Evolutionary conservation across 2,113 vertebrate genomes (phyloP).

Genomic region (Emberiza fucata): DNA sequence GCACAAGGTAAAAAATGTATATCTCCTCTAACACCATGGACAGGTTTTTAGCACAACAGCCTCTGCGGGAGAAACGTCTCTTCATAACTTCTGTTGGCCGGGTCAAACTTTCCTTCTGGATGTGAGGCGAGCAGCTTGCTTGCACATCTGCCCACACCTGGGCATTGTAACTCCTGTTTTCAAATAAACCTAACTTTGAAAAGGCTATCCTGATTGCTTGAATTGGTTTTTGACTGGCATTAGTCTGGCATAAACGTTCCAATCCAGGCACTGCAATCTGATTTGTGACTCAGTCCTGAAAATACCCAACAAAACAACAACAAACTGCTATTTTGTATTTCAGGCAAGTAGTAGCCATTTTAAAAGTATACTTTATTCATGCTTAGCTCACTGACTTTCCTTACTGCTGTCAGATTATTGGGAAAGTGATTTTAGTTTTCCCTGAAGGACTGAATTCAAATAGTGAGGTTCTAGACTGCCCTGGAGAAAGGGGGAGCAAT

Average conservation of each 20-base stretch:
- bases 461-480: background rate
- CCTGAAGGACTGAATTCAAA: background rate
- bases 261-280: background rate
- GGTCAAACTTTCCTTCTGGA: background rate
- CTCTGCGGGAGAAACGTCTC: background rate
- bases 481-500: background rate
- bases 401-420: background rate
- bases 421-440: background rate
- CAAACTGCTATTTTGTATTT: background rate
- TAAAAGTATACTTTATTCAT: background rate
- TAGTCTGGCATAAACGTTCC: background rate
- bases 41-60: background rate
- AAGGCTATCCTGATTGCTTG: background rate
- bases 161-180: background rate
- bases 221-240: background rate
- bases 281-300: background rate
- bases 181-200: background rate
- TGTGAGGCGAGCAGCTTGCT: background rate
- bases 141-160: background rate
- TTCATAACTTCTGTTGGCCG: background rate
- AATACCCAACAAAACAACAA: background rate
- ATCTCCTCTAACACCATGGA: background rate
- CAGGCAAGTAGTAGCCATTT: background rate
- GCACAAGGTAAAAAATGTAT: rapidly evolving
- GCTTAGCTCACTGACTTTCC: background rate